Conservation (phyloP, 1,140 invertebrate genomes). For the Drosophila takahashii region DNA sequence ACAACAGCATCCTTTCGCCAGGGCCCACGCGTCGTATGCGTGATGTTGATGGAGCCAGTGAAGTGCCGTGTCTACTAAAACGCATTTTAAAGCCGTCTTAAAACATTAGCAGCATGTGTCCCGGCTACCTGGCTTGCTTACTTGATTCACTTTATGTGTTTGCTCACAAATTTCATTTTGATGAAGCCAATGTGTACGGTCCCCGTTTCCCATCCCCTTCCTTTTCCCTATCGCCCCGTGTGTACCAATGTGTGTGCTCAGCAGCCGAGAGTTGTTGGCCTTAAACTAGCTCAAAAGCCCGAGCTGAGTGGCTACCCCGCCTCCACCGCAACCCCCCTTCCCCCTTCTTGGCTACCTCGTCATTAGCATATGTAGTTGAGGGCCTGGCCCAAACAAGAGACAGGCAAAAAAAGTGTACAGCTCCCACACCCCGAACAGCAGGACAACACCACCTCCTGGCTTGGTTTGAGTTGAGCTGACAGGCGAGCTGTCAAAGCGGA, state of each 20-base stretch:
- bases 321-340: background rate
- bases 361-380: constrained; percentile 81
- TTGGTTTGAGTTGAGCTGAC: constrained; percentile 48
- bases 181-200: constrained; percentile 66
- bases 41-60: constrained; percentile 28
- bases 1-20: constrained; percentile 33
- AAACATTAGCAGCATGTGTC: constrained; percentile 68
- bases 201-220: background rate
- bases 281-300: constrained; percentile 73
- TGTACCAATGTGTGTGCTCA: constrained; percentile 21
- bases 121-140: constrained; percentile 45
- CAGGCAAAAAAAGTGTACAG: constrained; percentile 49
- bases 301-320: constrained; percentile 56
- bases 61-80: constrained; percentile 33
- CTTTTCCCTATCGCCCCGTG: background rate
- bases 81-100: constrained; percentile 72
- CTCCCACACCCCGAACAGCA: background rate
- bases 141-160: constrained; percentile 56
- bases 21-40: constrained; percentile 34
- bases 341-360: constrained; percentile 30
- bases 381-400: constrained; percentile 70
- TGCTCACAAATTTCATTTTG: constrained; percentile 78
- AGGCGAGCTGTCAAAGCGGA: constrained; percentile 80
- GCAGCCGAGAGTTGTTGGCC: constrained; percentile 62
- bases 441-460: constrained; percentile 14